Evolutionary conservation across 2,113 vertebrate genomes (phyloP).

Genomic region (Pontoporia blainvillei): DNA sequence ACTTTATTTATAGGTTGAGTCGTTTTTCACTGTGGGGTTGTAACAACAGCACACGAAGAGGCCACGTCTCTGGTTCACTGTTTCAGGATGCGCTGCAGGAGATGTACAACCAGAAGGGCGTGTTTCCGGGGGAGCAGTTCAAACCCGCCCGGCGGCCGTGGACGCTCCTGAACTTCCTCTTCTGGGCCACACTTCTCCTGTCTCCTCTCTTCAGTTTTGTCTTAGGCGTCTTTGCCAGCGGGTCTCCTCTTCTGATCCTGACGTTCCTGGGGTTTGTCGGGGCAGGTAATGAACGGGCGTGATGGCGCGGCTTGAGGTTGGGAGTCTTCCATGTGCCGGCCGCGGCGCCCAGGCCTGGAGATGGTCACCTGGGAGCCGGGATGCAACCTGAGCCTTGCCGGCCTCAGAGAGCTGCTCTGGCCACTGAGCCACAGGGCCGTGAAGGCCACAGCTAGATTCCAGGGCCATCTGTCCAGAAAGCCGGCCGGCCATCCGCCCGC

Average conservation of each 20-base stretch:
- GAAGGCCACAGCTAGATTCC: background rate
- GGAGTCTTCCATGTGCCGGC: rapidly evolving
- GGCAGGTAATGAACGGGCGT: slow-evolving; percentile 82
- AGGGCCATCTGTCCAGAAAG: background rate
- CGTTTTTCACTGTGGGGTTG: rapidly evolving
- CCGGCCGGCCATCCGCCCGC: background rate
- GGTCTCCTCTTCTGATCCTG: slow-evolving; percentile 95
- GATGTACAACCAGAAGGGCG: slow-evolving; percentile 89
- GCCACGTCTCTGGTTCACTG: rapidly evolving
- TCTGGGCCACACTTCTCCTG: slow-evolving; percentile 95
- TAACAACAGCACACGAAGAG: rapidly evolving
- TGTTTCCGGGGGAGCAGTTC: slow-evolving; percentile 90
- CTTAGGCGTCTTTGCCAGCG: slow-evolving; percentile 92
- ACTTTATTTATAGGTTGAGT: rapidly evolving
- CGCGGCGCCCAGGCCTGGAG: rapidly evolving
- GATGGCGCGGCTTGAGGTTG: rapidly evolving
- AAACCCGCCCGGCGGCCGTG: slow-evolving; percentile 88
- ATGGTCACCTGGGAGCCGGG: rapidly evolving
- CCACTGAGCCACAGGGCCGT: background rate
- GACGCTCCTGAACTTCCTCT: slow-evolving; percentile 96
- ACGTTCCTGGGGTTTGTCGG: slow-evolving; percentile 93
- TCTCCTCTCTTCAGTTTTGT: slow-evolving; percentile 96
- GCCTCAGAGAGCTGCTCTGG: background rate
- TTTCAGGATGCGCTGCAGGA: slow-evolving; percentile 97
- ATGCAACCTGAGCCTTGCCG: background rate